phyloP scores from a whole-genome alignment of 2,797 vertebrate genomes.

The Protosalanx chinensis region DNA sequence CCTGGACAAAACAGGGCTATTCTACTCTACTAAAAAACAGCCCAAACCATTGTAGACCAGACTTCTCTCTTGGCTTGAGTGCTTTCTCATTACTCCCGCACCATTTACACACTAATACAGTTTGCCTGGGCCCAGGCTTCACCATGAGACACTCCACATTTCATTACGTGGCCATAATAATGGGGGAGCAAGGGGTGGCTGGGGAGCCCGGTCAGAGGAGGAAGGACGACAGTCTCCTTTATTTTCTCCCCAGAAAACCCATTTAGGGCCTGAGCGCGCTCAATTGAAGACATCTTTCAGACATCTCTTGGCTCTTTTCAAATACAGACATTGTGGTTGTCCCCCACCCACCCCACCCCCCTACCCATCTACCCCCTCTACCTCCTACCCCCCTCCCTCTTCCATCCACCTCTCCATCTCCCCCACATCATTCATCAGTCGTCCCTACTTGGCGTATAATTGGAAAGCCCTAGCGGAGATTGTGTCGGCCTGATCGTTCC shows the following conservation, averaged over 20 bases:
- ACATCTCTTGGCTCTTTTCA: slow-evolving; percentile 48
- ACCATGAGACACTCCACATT: slow-evolving; percentile 74
- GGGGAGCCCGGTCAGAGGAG: slow-evolving; percentile 23
- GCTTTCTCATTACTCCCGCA: slow-evolving; percentile 73
- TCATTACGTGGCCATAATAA: slow-evolving; percentile 73
- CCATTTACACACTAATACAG: slow-evolving; percentile 79
- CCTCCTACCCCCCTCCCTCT: neutral
- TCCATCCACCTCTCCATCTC: neutral
- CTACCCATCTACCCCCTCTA: neutral
- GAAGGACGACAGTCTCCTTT: slow-evolving; percentile 53
- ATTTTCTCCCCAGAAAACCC: slow-evolving; percentile 60
- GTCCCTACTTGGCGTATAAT: slow-evolving; percentile 27
- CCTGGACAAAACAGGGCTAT: slow-evolving; percentile 9
- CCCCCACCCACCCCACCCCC: slow-evolving; percentile 16
- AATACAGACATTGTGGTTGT: slow-evolving; percentile 54
- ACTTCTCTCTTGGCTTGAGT: slow-evolving; percentile 58
- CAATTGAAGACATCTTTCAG: slow-evolving; percentile 70
- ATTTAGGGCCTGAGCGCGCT: slow-evolving; percentile 64
- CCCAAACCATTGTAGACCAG: slow-evolving; percentile 14
- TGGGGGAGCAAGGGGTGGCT: slow-evolving; percentile 49
- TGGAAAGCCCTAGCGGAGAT: slow-evolving; percentile 33
- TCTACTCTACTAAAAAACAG: slow-evolving; percentile 39
- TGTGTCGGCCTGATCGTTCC: slow-evolving; percentile 18
- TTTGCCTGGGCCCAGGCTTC: slow-evolving; percentile 67
- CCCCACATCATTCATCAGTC: slow-evolving; percentile 30